These are phyloP conservation scores for Ptiloglossa arizonensis DNA, from an alignment of 1,140 invertebrate species.

Conservation along the genomic window DNA sequence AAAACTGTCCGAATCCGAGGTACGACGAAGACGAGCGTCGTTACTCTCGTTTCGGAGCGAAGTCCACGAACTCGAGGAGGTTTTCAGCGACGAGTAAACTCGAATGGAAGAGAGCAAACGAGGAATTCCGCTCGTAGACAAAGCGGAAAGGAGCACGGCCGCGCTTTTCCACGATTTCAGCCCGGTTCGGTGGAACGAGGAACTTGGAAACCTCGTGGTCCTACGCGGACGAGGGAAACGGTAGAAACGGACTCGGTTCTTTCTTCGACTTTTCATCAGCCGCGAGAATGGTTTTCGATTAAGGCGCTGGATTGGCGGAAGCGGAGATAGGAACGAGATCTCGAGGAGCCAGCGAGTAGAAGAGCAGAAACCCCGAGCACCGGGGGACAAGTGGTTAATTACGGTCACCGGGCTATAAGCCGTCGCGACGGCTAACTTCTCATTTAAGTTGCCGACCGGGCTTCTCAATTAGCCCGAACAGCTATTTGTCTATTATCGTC, in stretches of 20 bases:
- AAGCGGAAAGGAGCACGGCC: too few species aligned
- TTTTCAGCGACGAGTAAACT: conserved; percentile 5
- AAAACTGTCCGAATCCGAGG: too few species aligned
- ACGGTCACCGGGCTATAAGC: conserved; percentile 60
- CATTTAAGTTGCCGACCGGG: conserved; percentile 55
- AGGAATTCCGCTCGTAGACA: not conserved
- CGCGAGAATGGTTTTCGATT: conserved; percentile 68
- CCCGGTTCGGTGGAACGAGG: conserved; percentile 40
- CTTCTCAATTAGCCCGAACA: conserved; percentile 51
- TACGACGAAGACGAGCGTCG: too few species aligned
- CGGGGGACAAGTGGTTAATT: conserved; percentile 67
- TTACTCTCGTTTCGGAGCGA: conserved; percentile 12
- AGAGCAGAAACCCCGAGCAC: conserved; percentile 53
- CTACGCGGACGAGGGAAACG: conserved; percentile 29
- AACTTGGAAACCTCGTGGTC: conserved; percentile 27
- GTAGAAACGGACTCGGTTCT: conserved; percentile 46
- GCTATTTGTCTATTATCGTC: conserved; percentile 48
- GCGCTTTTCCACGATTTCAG: conserved; percentile 11
- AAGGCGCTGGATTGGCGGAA: conserved; percentile 59
- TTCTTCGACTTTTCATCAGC: conserved; percentile 67
- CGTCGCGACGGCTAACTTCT: conserved; percentile 61
- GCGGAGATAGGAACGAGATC: conserved; percentile 48
- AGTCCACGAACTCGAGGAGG: conserved; percentile 11
- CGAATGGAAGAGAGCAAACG: not conserved
- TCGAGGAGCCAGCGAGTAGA: conserved; percentile 54